Evolutionary conservation across 2,888 invertebrate species (phyloP).

Genomic region (Scaptomyza flava): DNA sequence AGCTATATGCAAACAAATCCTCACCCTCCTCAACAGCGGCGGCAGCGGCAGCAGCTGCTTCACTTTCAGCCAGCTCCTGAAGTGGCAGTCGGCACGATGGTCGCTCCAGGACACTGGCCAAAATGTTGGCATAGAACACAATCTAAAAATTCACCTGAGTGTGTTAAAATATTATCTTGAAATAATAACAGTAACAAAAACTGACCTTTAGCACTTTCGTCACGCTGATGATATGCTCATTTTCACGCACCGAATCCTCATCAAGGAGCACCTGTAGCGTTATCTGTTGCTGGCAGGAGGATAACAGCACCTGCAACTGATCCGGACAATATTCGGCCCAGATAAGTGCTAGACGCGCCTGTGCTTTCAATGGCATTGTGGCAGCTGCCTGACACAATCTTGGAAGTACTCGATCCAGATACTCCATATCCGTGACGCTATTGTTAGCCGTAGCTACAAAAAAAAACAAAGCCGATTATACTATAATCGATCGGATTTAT

Average conservation of each 20-base stretch:
- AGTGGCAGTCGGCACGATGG: constrained; percentile 84
- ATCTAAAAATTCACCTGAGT: constrained; percentile 85
- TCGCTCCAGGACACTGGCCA: constrained; percentile 92
- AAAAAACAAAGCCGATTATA: too few relatives aligned
- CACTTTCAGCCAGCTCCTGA: constrained; percentile 35
- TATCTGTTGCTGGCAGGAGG: constrained; percentile 94
- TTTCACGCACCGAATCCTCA: constrained; percentile 92
- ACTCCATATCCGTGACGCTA: constrained; percentile 89
- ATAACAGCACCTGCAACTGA: constrained; percentile 88
- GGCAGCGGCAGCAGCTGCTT: constrained; percentile 57
- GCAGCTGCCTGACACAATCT: constrained; percentile 91
- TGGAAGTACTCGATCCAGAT: constrained; percentile 92
- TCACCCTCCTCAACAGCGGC: constrained; percentile 72
- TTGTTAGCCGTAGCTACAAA: constrained; percentile 54
- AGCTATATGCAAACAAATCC: constrained; percentile 82
- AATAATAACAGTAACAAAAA: not conserved
- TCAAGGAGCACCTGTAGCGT: constrained; percentile 93
- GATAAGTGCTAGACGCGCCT: constrained; percentile 91
- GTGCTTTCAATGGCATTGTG: constrained; percentile 89
- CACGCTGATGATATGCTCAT: constrained; percentile 92
- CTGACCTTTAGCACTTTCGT: constrained; percentile 94
- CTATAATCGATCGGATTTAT: not conserved
- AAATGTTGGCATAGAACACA: constrained; percentile 93
- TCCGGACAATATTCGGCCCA: constrained; percentile 90
- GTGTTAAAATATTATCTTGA: not conserved